Conservation (phyloP, 2,113 vertebrate species). For the Ameiurus melas region DNA sequence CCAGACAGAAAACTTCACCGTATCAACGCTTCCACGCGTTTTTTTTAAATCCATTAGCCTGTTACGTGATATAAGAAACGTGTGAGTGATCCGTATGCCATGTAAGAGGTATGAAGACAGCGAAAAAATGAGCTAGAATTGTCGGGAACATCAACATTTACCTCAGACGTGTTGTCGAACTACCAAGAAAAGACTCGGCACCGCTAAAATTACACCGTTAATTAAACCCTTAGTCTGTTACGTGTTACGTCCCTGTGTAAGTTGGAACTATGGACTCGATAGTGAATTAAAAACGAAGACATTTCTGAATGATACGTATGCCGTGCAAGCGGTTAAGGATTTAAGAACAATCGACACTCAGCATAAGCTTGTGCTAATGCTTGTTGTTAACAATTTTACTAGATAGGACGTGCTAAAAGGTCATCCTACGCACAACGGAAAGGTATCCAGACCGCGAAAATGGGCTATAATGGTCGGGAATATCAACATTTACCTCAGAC, state of each 20-base stretch:
- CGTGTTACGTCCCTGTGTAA: not conserved
- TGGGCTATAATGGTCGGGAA: not conserved
- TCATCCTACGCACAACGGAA: too few relatives aligned
- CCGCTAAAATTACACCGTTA: too few relatives aligned
- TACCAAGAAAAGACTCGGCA: too few relatives aligned
- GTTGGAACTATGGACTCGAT: not conserved
- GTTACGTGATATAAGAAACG: not conserved
- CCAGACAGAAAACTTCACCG: not conserved
- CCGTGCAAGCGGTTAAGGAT: not conserved
- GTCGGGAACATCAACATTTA: too few relatives aligned
- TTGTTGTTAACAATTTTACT: not conserved
- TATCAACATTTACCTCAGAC: not conserved
- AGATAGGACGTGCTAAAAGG: not conserved
- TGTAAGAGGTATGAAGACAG: too few relatives aligned
- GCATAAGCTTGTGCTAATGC: not conserved
- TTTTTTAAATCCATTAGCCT: not conserved
- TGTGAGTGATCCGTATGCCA: too few relatives aligned
- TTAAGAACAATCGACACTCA: not conserved
- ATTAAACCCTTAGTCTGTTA: not conserved
- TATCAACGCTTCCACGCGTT: not conserved
- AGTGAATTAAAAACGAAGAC: too few relatives aligned
- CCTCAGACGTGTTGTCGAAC: too few relatives aligned
- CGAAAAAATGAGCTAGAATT: too few relatives aligned
- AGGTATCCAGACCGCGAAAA: not conserved
- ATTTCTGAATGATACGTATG: not conserved